Conservation (phyloP, 2,888 invertebrate species). For the Pelosia muscerda region DNA sequence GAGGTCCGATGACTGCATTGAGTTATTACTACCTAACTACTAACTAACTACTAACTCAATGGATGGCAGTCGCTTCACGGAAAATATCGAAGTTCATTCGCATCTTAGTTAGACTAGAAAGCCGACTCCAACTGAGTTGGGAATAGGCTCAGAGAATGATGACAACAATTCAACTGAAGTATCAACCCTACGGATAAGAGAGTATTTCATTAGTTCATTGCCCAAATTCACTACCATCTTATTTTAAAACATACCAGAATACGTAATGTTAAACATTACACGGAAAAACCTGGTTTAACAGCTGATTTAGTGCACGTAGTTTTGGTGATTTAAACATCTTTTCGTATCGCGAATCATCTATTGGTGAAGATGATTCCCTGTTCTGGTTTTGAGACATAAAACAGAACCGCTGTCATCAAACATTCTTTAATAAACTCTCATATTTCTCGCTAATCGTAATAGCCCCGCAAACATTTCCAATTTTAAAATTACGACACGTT, state of each 20-base stretch:
- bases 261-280: slow-evolving; percentile 22
- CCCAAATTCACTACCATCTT: slow-evolving; percentile 33
- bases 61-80: no score
- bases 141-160: no score
- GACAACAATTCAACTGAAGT: not conserved
- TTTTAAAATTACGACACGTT: no score
- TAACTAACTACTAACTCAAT: no score
- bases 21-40: no score
- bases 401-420: not conserved
- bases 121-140: no score
- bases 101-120: no score
- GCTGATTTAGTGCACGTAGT: slow-evolving; percentile 7
- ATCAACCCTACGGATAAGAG: slow-evolving; percentile 30
- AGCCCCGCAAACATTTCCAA: no score
- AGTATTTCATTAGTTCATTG: slow-evolving; percentile 40
- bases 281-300: slow-evolving; percentile 13
- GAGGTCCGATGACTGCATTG: no score
- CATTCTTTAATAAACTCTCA: not conserved
- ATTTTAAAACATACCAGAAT: slow-evolving; percentile 19
- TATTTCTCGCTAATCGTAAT: not conserved
- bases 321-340: not conserved
- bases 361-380: not conserved
- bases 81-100: no score
- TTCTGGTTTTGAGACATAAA: not conserved
- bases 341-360: no score